These are phyloP conservation scores for Morone chrysops DNA, from an alignment of 2,113 vertebrate genomes.

Conservation along the genomic window DNA sequence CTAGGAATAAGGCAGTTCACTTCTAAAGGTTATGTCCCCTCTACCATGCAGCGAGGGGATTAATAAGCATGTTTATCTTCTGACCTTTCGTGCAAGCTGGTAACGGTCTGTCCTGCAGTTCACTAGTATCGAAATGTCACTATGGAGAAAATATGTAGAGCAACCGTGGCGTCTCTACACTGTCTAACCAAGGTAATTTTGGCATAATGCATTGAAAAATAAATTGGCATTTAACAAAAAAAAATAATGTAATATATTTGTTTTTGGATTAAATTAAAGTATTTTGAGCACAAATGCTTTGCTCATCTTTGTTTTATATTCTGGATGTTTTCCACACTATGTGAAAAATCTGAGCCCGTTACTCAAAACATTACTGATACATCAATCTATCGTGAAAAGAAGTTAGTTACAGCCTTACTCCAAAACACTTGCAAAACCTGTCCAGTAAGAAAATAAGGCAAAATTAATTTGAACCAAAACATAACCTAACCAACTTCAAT, in stretches of 20 bases:
- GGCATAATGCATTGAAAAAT: not conserved
- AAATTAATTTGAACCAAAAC: not conserved
- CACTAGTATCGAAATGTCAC: conserved; percentile 15
- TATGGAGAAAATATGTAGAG: not conserved
- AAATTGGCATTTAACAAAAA: not conserved
- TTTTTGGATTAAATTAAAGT: not conserved
- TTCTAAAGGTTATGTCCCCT: conserved; percentile 26
- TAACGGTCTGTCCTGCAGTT: conserved; percentile 14
- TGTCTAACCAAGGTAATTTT: not conserved
- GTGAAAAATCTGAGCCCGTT: not conserved
- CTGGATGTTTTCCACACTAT: not conserved
- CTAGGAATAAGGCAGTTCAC: not conserved
- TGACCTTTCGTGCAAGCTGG: conserved; percentile 21
- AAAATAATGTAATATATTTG: not conserved
- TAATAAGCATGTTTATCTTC: conserved; percentile 26
- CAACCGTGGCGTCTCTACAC: not conserved
- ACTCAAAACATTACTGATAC: no score
- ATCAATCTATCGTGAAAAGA: no score
- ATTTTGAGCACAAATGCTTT: not conserved
- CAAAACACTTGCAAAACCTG: no score
- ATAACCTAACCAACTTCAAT: not conserved
- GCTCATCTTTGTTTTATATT: not conserved
- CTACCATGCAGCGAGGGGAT: not conserved
- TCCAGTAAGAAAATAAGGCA: not conserved
- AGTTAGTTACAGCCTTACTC: no score